These are phyloP conservation scores for Nestor notabilis DNA, from an alignment of 2,113 vertebrate genomes.

Conservation along the genomic window DNA sequence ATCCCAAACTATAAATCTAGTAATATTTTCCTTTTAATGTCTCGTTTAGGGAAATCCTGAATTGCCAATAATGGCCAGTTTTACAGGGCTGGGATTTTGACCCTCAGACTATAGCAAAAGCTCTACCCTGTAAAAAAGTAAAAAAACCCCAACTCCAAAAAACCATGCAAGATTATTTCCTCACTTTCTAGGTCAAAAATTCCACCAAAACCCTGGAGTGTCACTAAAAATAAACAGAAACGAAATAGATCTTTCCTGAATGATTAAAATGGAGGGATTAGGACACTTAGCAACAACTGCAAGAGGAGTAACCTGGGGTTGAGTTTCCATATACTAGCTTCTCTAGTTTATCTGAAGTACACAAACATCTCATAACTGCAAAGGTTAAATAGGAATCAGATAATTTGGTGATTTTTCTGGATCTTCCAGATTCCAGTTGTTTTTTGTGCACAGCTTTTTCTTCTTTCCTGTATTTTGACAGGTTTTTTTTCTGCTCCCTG, in stretches of 20 bases:
- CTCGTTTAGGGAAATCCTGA: slow-evolving; percentile 1
- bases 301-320: not conserved
- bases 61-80: not conserved
- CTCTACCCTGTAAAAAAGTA: not conserved
- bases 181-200: not conserved
- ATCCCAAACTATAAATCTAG: not conserved
- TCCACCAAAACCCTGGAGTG: not conserved
- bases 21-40: not conserved
- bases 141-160: no score
- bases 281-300: not conserved
- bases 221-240: not conserved
- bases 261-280: not conserved
- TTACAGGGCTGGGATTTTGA: not conserved
- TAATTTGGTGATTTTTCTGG: not conserved
- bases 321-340: not conserved
- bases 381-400: not conserved
- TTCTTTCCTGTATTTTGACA: not conserved
- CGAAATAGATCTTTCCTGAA: not conserved
- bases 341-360: not conserved
- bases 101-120: not conserved
- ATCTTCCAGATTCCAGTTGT: not conserved
- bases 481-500: not conserved
- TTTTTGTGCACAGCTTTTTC: not conserved
- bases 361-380: not conserved
- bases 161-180: not conserved